phyloP scores from a whole-genome alignment of 2,113 vertebrate genomes.

The Archilochus colubris region DNA sequence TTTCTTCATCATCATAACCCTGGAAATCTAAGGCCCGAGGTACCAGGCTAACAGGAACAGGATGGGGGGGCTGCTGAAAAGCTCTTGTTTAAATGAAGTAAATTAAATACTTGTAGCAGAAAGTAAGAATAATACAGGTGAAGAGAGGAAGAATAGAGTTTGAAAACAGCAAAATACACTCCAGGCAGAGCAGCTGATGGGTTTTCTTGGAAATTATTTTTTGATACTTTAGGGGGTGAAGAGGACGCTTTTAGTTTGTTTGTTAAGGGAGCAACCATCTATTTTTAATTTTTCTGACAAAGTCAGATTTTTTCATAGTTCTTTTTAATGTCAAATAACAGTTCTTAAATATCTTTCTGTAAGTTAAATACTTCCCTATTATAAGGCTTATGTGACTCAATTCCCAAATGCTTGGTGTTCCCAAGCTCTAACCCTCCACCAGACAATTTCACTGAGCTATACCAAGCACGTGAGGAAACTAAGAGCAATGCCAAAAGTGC shows the following conservation, averaged over 20 bases:
- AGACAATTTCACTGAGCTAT: neutral
- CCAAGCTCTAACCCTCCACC: too few species aligned
- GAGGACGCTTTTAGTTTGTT: too few species aligned
- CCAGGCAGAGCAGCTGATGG: neutral
- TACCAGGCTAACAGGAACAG: neutral
- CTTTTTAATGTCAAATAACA: neutral
- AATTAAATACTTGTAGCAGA: neutral
- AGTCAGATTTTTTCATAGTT: neutral
- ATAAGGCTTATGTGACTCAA: neutral
- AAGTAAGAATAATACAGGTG: neutral
- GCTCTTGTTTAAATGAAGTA: neutral
- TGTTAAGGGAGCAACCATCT: too few species aligned
- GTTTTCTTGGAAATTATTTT: too few species aligned
- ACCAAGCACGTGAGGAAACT: neutral
- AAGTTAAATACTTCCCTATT: neutral
- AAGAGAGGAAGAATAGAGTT: neutral
- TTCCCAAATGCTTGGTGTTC: neutral
- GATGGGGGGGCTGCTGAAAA: neutral
- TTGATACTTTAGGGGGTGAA: too few species aligned
- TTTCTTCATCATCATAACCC: neutral
- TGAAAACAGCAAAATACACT: neutral
- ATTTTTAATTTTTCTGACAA: neutral
- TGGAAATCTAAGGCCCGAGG: neutral
- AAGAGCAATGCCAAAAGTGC: neutral
- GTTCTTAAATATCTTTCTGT: neutral